Evolutionary conservation across 2,113 vertebrate genomes (phyloP).

Genomic region (Bos indicus): DNA sequence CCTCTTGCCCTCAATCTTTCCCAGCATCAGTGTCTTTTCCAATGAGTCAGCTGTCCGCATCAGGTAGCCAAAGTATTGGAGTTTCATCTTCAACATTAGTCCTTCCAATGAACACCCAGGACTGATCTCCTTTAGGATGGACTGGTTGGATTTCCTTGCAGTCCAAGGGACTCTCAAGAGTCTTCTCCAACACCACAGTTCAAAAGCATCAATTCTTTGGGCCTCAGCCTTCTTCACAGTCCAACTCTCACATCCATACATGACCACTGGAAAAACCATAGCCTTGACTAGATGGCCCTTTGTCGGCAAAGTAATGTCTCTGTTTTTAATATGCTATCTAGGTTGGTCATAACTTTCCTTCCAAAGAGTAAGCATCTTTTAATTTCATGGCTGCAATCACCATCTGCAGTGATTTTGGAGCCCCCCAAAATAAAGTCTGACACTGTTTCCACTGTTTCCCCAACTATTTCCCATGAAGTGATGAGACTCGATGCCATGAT

Average conservation of each 20-base stretch:
- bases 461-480: background rate
- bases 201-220: background rate
- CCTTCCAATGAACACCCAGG: background rate
- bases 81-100: background rate
- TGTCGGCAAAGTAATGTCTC: background rate
- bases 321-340: background rate
- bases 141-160: background rate
- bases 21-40: too few species aligned
- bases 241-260: background rate
- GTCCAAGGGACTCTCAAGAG: background rate
- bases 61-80: too few species aligned
- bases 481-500: background rate
- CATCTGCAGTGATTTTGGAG: background rate
- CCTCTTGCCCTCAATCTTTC: background rate
- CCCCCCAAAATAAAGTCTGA: rapidly evolving
- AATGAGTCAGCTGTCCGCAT: too few species aligned
- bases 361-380: background rate
- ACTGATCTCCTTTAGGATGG: background rate
- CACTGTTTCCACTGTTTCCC: background rate
- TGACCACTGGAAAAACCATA: background rate
- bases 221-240: background rate
- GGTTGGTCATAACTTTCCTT: background rate
- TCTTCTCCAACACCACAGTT: background rate
- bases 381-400: background rate
- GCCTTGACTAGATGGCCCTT: background rate